Percentiles rank a stretch among this genome's conserved stretches.
Conservation (phyloP, 2,888 invertebrate species). For the Xylophagus ater region DNA sequence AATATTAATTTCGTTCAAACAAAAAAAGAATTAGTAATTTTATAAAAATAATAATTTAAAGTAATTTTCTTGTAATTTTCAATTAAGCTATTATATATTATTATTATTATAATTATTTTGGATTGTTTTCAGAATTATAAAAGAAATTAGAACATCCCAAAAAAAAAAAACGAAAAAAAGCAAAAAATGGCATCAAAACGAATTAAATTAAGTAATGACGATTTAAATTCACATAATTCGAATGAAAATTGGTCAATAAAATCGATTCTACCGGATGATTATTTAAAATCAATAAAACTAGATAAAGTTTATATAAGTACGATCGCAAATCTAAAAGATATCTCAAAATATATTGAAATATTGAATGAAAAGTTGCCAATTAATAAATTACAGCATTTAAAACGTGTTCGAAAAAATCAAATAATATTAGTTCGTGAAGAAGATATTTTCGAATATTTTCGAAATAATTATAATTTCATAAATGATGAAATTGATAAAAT, state of each 20-base stretch:
- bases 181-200: conserved; percentile 3
- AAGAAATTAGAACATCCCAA: no score
- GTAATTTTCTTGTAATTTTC: no score
- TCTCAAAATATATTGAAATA: conserved; percentile 49
- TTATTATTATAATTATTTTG: no score
- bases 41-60: no score
- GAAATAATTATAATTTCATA: no score
- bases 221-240: conserved; percentile 20
- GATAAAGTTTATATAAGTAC: conserved; percentile 49
- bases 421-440: conserved; percentile 44
- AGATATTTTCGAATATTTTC: conserved; percentile 31
- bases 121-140: no score
- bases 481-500: conserved; percentile 30
- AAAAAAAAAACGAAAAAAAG: no score
- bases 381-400: conserved; percentile 55
- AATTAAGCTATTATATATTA: no score
- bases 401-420: conserved; percentile 52
- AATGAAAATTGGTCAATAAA: conserved; percentile 22
- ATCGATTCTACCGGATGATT: conserved; percentile 47
- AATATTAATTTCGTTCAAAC: no score
- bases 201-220: conserved; percentile 20
- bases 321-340: conserved; percentile 48
- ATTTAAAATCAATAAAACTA: conserved; percentile 40
- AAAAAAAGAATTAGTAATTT: no score
- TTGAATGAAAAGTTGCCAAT: conserved; percentile 50